Conservation (phyloP, 2,113 vertebrate genomes). For the Calyptommatus sinebrachiatus region DNA sequence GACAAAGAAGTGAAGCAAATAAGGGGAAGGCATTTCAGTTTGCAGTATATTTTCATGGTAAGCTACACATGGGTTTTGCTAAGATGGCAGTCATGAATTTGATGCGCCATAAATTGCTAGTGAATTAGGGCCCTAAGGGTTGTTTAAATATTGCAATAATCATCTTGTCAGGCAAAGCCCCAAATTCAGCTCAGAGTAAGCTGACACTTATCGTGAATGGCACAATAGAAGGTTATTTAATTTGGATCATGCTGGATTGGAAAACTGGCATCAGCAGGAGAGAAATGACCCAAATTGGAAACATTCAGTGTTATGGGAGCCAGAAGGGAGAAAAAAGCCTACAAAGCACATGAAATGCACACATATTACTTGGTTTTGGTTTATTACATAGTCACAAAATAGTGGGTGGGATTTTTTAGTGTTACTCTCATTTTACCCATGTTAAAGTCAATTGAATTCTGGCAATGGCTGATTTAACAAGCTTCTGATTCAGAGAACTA, state of each 20-base stretch:
- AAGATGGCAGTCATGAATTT: not conserved
- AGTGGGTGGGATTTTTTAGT: not conserved
- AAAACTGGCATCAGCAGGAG: slow-evolving; percentile 63
- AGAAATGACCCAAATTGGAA: slow-evolving; percentile 64
- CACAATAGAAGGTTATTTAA: slow-evolving; percentile 70
- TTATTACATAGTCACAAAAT: slow-evolving; percentile 10
- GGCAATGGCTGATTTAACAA: not conserved
- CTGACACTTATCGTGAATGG: slow-evolving; percentile 61
- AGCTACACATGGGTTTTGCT: slow-evolving; percentile 33
- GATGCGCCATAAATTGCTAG: slow-evolving; percentile 48
- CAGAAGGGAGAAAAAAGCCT: slow-evolving; percentile 45
- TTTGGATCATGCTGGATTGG: slow-evolving; percentile 63
- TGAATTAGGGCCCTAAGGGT: slow-evolving; percentile 54
- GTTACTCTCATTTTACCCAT: not conserved
- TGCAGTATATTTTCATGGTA: slow-evolving; percentile 28
- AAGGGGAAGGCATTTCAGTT: slow-evolving; percentile 1
- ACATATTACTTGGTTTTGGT: slow-evolving; percentile 19
- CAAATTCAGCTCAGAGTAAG: slow-evolving; percentile 62
- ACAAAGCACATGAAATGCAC: slow-evolving; percentile 15
- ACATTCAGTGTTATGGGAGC: slow-evolving; percentile 41
- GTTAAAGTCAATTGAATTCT: slow-evolving; percentile 5
- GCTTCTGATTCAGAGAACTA: not conserved
- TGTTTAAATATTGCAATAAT: slow-evolving; percentile 69
- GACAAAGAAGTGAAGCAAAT: slow-evolving; percentile 6
- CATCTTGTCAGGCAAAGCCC: slow-evolving; percentile 62